A percentile compares a stretch with the other conserved stretches of the same genome.
phyloP scores from a whole-genome alignment of 2,888 invertebrate species.

The Mythimna pallens region DNA sequence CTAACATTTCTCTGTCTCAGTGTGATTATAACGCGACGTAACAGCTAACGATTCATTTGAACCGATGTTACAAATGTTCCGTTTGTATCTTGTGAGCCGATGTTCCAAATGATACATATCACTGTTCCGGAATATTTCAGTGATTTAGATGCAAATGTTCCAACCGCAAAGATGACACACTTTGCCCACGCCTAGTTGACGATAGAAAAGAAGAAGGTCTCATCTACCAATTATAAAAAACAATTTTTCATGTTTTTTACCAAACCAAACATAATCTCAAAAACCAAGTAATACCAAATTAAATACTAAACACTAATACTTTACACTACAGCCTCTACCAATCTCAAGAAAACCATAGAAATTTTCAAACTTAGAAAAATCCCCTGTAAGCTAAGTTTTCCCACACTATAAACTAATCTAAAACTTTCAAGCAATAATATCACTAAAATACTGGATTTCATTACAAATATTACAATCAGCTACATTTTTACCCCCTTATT shows the following conservation, averaged over 20 bases:
- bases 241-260: background rate
- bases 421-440: conserved; percentile 7
- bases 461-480: conserved; percentile 15
- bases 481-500: conserved; percentile 19
- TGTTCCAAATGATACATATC: too few relatives aligned
- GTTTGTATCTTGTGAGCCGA: too few relatives aligned
- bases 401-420: background rate
- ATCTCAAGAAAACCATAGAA: background rate
- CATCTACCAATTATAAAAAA: background rate
- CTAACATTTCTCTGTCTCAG: too few relatives aligned
- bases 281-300: background rate
- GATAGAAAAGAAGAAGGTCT: too few relatives aligned
- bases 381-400: background rate
- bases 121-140: too few relatives aligned
- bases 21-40: too few relatives aligned
- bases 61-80: too few relatives aligned
- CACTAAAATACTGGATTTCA: conserved; percentile 7
- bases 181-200: too few relatives aligned
- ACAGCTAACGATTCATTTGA: too few relatives aligned
- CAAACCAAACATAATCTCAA: background rate
- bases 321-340: conserved; percentile 1
- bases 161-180: too few relatives aligned
- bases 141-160: too few relatives aligned
- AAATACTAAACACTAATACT: background rate
- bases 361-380: too few relatives aligned